phyloP scores from a whole-genome alignment of 2,797 vertebrate species.

The Anabas testudineus region DNA sequence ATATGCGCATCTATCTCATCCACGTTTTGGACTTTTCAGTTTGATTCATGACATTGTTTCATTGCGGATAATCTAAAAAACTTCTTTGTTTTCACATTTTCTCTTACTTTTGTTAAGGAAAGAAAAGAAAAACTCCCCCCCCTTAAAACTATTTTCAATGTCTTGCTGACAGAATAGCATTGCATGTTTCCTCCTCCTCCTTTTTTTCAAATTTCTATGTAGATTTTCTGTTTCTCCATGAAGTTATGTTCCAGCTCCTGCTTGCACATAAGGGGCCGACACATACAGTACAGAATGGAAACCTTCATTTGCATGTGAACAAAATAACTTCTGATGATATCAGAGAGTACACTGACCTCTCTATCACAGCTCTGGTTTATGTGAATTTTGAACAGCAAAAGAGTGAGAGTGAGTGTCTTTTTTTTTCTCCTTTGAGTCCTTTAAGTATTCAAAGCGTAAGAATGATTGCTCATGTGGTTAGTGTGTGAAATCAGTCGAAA shows the following conservation, averaged over 20 bases:
- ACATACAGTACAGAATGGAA: conserved; percentile 68
- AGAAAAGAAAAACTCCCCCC: conserved; percentile 32
- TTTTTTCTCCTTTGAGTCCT: conserved; percentile 26
- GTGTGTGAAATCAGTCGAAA: conserved; percentile 50
- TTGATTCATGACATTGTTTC: conserved; percentile 76
- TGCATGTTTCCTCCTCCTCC: conserved; percentile 75
- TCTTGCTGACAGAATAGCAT: conserved; percentile 70
- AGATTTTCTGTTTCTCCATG: conserved; percentile 71
- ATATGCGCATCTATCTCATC: conserved; percentile 82
- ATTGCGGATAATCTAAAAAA: conserved; percentile 65
- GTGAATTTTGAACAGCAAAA: conserved; percentile 53
- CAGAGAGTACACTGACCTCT: conserved; percentile 59
- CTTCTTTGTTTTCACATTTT: conserved; percentile 39
- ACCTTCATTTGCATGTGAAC: conserved; percentile 78
- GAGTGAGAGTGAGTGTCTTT: conserved; percentile 58
- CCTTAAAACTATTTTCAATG: conserved; percentile 36
- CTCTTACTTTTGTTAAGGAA: conserved; percentile 57
- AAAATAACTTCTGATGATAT: conserved; percentile 68
- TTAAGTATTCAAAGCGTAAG: conserved; percentile 54
- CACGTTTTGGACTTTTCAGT: conserved; percentile 76
- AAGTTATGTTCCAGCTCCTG: conserved; percentile 71
- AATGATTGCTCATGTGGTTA: conserved; percentile 59
- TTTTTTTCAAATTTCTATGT: conserved; percentile 53
- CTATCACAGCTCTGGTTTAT: conserved; percentile 47
- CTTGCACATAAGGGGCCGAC: conserved; percentile 72